A percentile compares a stretch with the other conserved stretches of the same genome.
phyloP scores from a whole-genome alignment of 2,888 invertebrate species.

The Lissonota sp. region DNA sequence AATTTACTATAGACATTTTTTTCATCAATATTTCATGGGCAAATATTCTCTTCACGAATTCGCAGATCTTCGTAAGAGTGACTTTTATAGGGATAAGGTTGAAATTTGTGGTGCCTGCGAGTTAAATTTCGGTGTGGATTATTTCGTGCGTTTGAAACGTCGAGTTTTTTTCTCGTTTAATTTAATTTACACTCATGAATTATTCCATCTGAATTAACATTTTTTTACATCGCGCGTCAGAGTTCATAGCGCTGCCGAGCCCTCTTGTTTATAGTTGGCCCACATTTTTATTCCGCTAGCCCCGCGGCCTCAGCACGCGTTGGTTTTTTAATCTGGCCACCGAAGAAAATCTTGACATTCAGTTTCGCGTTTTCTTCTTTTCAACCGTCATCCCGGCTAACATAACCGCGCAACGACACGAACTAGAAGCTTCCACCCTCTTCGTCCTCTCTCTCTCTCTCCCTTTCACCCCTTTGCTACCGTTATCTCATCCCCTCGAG shows the following conservation, averaged over 20 bases:
- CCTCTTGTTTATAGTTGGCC: no score
- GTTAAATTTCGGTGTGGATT: no score
- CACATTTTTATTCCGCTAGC: constrained; percentile 26
- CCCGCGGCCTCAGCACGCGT: constrained; percentile 31
- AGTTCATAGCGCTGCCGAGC: not conserved
- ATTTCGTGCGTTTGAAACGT: no score
- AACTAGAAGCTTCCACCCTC: constrained; percentile 14
- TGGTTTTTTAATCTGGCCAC: constrained; percentile 59
- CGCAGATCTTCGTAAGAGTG: no score
- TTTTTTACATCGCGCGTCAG: constrained; percentile 2
- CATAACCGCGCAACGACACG: constrained; percentile 19
- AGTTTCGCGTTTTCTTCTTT: constrained; percentile 57
- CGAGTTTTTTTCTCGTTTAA: no score
- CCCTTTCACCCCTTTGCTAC: constrained; percentile 36
- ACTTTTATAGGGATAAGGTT: no score
- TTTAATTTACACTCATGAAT: constrained; percentile 1
- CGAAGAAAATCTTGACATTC: constrained; percentile 57
- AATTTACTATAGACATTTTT: no score
- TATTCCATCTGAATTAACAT: constrained; percentile 26
- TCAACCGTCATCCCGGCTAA: constrained; percentile 28
- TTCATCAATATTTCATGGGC: no score
- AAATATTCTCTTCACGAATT: no score
- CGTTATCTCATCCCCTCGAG: constrained; percentile 55
- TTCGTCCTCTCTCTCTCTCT: not conserved
- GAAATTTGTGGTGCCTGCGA: no score